phyloP scores from a whole-genome alignment of 2,113 vertebrate genomes.

The Copsychus sechellarum region DNA sequence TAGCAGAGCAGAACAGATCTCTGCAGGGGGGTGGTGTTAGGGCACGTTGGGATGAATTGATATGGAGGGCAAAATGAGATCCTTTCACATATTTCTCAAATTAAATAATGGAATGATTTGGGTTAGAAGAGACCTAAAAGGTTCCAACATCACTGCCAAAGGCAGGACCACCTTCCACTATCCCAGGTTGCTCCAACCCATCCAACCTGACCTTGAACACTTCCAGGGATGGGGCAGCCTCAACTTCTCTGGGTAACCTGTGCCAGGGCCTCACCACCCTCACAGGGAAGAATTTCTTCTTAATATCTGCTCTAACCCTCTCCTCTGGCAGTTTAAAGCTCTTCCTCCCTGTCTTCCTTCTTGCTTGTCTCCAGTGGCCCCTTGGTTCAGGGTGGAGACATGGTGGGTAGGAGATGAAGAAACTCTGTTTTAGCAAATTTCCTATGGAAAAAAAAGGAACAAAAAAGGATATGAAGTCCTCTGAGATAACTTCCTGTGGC shows the following conservation, averaged over 20 bases:
- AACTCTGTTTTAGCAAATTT: background rate
- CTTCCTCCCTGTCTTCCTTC: background rate
- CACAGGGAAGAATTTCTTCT: background rate
- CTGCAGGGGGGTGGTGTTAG: background rate
- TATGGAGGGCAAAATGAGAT: background rate
- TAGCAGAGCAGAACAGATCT: background rate
- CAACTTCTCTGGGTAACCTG: background rate
- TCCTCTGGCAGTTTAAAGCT: background rate
- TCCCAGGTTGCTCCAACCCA: fast-evolving
- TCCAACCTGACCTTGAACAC: background rate
- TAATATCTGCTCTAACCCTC: background rate
- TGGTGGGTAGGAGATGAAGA: fast-evolving
- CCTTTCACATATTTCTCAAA: background rate
- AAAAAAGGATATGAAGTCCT: background rate
- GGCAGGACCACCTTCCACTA: background rate
- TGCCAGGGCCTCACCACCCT: background rate
- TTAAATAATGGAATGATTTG: background rate
- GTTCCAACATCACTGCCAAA: background rate
- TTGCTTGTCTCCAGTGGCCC: background rate
- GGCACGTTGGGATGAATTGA: background rate
- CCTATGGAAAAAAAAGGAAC: background rate
- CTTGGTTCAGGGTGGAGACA: background rate
- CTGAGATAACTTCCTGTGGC: background rate
- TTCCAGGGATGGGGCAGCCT: background rate
- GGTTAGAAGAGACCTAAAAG: background rate